Evolutionary conservation across 2,888 invertebrate genomes (phyloP).

Genomic region (Hypselothyrea guttata): DNA sequence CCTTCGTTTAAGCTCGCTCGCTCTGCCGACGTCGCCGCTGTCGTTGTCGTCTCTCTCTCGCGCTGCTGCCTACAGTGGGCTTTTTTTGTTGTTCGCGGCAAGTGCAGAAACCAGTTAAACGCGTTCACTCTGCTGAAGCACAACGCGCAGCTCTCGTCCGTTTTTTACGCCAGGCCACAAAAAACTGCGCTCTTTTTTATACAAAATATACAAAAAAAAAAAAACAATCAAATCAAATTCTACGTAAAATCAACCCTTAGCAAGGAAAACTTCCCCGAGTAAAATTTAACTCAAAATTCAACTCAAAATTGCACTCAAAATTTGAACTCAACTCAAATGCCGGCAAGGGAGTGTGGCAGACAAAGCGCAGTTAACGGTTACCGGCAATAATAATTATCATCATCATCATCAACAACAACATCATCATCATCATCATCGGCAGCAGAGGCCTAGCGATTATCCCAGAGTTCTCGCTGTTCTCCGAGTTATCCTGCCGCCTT

Average conservation of each 20-base stretch:
- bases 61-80: too few species aligned
- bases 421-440: constrained; percentile 24
- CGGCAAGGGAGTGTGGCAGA: constrained; percentile 44
- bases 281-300: constrained; percentile 55
- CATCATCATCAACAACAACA: constrained; percentile 23
- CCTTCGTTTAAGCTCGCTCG: constrained; percentile 23
- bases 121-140: constrained; percentile 55
- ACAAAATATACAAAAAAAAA: too few species aligned
- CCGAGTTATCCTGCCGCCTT: constrained; percentile 68
- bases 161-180: constrained; percentile 47
- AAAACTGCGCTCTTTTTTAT: constrained; percentile 37
- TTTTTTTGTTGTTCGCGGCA: constrained; percentile 19
- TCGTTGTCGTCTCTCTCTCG: too few species aligned
- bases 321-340: constrained; percentile 49
- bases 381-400: constrained; percentile 32
- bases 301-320: neutral
- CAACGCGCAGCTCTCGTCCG: constrained; percentile 54
- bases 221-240: too few species aligned
- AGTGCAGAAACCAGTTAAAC: constrained; percentile 77
- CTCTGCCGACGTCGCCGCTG: too few species aligned
- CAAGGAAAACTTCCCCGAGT: constrained; percentile 39
- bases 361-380: constrained; percentile 24
- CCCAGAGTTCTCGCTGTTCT: constrained; percentile 42
- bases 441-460: constrained; percentile 61
- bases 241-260: constrained; percentile 64